phyloP scores from a whole-genome alignment of 1,140 invertebrate species.

The Cherax destructor region DNA sequence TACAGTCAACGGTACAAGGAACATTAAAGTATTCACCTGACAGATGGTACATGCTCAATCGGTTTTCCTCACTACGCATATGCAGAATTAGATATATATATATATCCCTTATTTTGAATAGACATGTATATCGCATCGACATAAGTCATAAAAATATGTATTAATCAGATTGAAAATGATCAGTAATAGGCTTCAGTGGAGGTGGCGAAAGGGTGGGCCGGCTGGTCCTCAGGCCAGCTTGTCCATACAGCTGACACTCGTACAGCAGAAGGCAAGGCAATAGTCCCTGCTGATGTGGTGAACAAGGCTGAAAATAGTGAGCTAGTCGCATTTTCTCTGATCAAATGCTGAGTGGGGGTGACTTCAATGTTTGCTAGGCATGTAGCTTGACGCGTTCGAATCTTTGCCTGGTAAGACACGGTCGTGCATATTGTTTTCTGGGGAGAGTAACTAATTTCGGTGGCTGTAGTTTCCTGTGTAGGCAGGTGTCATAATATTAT shows the following conservation, averaged over 20 bases:
- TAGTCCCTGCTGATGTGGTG: background rate
- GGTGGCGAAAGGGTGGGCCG: background rate
- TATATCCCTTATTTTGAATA: too few species aligned
- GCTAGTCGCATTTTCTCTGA: slow-evolving; percentile 11
- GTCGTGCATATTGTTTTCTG: background rate
- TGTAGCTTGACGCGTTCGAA: slow-evolving; percentile 13
- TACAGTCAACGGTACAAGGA: too few species aligned
- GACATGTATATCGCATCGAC: too few species aligned
- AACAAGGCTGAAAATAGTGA: background rate
- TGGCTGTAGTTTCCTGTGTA: background rate
- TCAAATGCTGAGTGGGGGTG: slow-evolving; percentile 27
- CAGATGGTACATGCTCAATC: too few species aligned
- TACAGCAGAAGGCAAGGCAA: background rate
- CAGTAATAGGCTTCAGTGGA: background rate
- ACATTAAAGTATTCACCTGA: too few species aligned
- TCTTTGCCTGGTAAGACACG: background rate
- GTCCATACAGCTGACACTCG: background rate
- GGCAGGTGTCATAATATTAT: too few species aligned
- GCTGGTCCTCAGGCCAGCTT: background rate
- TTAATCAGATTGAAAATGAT: too few species aligned
- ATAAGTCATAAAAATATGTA: too few species aligned
- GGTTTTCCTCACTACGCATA: too few species aligned
- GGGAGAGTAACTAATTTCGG: background rate
- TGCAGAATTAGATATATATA: too few species aligned
- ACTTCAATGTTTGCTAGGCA: slow-evolving; percentile 34